Evolutionary conservation across 1,140 invertebrate species (phyloP), one percentile per base, ranked within the genome.

Genomic region (Hycleus cichorii): DNA sequence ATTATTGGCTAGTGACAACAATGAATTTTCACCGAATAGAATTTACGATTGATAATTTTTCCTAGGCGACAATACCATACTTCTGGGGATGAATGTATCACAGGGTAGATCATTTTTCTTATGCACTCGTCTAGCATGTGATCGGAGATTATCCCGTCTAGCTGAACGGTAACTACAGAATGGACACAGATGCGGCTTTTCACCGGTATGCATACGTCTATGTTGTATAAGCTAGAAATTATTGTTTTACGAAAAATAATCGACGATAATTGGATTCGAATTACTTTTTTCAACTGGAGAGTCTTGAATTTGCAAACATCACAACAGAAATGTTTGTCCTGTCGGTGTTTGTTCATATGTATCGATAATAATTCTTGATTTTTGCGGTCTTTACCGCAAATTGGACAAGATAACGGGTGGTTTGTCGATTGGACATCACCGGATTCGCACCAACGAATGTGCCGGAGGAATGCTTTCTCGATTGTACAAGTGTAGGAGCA

Each of bases 401-500:
- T 77, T 18, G 79, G 78, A 62, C 80, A 81, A 54, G 78, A 80
- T 45, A 81, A 70, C 58, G 77, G 75, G 3, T 70, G 75, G 72
- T 61, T 78, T 74, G 9, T 73, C 69, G 49, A 26, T 5, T 47
- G 38, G 4, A 54, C 39, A 12, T 57, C 55, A 40, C 60, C 49
- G 3, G 50, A 47, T 18, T 64, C 58, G 39, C 63, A 66, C 25
- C 74, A 72, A 40, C 78, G 72, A 39, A 80, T 60, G 62, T 81
- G 80, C 66, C 76, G 75, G 50, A 78, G 72, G 49, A 80, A 79
- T 3, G 80, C 80, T 56, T 80, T 80, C 60, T 80, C 79, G 49
- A 80, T 80, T 26, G 80, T 81, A 61, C 80, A 81, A 4, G 78
- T 77, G 62, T 81, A 81, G 2, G 79, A 74, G 64, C 80, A 81